Conservation (phyloP, 1,140 invertebrate species). For the Heliconius congener region DNA sequence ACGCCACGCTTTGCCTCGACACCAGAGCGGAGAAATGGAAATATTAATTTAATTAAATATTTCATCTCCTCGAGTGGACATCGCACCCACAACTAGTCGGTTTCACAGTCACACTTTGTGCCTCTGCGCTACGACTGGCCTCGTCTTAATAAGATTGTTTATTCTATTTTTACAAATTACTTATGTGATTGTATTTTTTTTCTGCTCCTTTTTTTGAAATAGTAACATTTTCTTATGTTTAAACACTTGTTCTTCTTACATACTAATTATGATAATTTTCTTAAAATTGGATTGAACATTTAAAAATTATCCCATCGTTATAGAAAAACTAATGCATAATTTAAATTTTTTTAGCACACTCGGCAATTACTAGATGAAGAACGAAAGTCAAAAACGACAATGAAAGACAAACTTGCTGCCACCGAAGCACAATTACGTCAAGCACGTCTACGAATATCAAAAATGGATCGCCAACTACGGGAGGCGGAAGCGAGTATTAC, state of each 20-base stretch:
- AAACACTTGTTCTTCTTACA: neutral
- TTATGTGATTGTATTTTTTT: neutral
- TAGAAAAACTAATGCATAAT: neutral
- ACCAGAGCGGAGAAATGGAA: too few species aligned
- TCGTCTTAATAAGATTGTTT: neutral
- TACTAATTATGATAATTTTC: neutral
- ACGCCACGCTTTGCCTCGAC: too few species aligned
- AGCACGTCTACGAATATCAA: conserved; percentile 54
- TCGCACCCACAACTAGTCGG: too few species aligned
- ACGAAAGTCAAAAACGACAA: conserved; percentile 41
- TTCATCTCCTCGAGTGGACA: too few species aligned
- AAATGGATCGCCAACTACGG: conserved; percentile 71
- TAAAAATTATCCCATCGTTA: neutral
- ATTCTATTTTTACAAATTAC: neutral
- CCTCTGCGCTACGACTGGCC: too few species aligned
- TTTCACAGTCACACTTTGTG: too few species aligned
- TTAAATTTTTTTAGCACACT: conserved; percentile 43
- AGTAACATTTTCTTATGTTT: neutral
- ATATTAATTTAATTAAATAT: too few species aligned
- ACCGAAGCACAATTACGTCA: conserved; percentile 62
- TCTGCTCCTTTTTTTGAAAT: neutral
- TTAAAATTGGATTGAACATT: too few species aligned
- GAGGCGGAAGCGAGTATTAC: conserved; percentile 71
- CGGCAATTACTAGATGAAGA: conserved; percentile 67
- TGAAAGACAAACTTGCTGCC: conserved; percentile 64